Conservation (phyloP, 2,888 invertebrate genomes). For the Arctia plantaginis region DNA sequence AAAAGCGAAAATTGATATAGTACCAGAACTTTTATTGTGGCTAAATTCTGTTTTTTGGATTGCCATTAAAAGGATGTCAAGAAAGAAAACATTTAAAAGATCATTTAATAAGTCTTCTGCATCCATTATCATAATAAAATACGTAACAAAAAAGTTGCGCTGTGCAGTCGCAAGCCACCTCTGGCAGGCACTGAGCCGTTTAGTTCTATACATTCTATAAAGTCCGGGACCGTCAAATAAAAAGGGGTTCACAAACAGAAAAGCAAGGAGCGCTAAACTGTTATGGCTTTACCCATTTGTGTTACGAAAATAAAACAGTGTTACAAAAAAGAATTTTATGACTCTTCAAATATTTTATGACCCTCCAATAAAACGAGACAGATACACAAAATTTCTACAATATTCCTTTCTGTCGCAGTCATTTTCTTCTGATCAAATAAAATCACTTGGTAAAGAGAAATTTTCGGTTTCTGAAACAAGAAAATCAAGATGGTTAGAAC, state of each 20-base stretch:
- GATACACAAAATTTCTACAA: constrained; percentile 1
- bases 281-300: no score
- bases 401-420: not conserved
- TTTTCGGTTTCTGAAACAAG: not conserved
- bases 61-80: no score
- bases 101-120: no score
- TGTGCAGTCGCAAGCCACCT: not conserved
- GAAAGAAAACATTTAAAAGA: no score
- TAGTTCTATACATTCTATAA: not conserved
- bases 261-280: no score
- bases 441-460: not conserved
- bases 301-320: not conserved
- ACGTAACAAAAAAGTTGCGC: no score
- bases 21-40: no score
- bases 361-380: not conserved
- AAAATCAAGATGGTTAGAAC: not conserved
- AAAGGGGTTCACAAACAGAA: no score
- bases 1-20: no score
- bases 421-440: not conserved
- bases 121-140: not conserved
- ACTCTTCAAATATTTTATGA: constrained; percentile 4
- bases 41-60: no score
- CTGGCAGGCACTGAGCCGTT: not conserved
- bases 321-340: not conserved
- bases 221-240: no score